These are phyloP conservation scores for Macrosteles quadrilineatus DNA, from an alignment of 1,140 invertebrate genomes.

Conservation along the genomic window DNA sequence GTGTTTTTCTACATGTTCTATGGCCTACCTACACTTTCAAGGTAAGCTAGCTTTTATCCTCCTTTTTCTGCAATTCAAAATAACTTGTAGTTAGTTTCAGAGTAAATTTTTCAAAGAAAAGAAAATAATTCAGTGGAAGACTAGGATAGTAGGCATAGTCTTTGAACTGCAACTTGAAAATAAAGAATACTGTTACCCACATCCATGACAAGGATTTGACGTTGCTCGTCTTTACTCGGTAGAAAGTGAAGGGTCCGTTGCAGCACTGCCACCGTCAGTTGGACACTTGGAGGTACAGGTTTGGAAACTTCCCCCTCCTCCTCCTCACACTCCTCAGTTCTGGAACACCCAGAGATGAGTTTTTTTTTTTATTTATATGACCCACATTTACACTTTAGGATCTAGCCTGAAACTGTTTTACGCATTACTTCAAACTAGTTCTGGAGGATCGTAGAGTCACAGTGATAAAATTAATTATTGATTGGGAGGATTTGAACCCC, in stretches of 20 bases:
- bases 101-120: too few species aligned
- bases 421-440: too few species aligned
- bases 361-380: neutral
- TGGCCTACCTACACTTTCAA: too few species aligned
- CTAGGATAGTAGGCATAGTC: too few species aligned
- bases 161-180: too few species aligned
- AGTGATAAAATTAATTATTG: neutral
- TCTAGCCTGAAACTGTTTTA: too few species aligned
- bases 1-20: too few species aligned
- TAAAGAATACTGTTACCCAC: conserved; percentile 11
- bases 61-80: too few species aligned
- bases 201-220: conserved; percentile 56
- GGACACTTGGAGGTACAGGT: conserved; percentile 58
- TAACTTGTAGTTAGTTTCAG: too few species aligned
- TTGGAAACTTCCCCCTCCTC: conserved; percentile 49
- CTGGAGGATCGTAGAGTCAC: neutral
- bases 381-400: neutral
- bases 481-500: neutral
- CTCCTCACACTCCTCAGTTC: too few species aligned
- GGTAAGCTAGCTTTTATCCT: too few species aligned
- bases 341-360: conserved; percentile 24
- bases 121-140: too few species aligned
- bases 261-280: conserved; percentile 58
- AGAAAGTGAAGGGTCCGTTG: conserved; percentile 63
- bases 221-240: conserved; percentile 55